Base-by-base conservation (phyloP, 53 echinoderm and acorn worm genomes). In the Stichopus horrens region DNA sequence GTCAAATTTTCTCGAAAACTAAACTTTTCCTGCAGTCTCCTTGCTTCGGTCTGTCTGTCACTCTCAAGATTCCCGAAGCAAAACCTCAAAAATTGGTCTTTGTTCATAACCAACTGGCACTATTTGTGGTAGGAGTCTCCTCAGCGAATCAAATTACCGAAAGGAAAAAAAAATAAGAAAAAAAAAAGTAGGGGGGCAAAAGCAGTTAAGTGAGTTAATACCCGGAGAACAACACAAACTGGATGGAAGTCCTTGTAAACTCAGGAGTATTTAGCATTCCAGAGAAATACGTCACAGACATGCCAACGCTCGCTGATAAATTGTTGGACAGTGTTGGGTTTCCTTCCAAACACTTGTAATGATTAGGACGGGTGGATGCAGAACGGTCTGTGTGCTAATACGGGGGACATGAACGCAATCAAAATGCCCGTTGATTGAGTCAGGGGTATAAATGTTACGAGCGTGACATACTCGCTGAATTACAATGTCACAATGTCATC, bases 61-160 rank as follows among this genome's bases (percentile, higher is more conserved):
- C 7, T 71, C 71, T 71, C 71, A 18, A 37, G 37, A 37, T 37
- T 37, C 37, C 18, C 71, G 16, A 20, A 71, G n/a, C 6, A 71
- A 71, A 71, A 71, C 71, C 71, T 58, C 58, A 58, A 21, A 21
- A 58, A 21, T 81, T 58, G 57, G n/a, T 81, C 81, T 81, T 81
- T 81, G 81, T 81, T 81, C 81, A 81, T 56, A 81, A 81, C 81
- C 81, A 37, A 58, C 81, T 53, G 58, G 58, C 56, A 81, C 81
- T 56, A 81, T 56, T 81, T 81, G 81, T 81, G 81, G 81, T 81
- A 21, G 57, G 22, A 81, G 58, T 81, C 71, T 63, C 79, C 79
- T 81, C 8, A 57, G 58, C 81, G 81, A 81, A 81, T 81, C 81
- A 81, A 81, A 81, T 81, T 81, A 81, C 81, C 81, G 71, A 18